Conservation (phyloP, 2,797 vertebrate species). For the Lithobates pipiens region DNA sequence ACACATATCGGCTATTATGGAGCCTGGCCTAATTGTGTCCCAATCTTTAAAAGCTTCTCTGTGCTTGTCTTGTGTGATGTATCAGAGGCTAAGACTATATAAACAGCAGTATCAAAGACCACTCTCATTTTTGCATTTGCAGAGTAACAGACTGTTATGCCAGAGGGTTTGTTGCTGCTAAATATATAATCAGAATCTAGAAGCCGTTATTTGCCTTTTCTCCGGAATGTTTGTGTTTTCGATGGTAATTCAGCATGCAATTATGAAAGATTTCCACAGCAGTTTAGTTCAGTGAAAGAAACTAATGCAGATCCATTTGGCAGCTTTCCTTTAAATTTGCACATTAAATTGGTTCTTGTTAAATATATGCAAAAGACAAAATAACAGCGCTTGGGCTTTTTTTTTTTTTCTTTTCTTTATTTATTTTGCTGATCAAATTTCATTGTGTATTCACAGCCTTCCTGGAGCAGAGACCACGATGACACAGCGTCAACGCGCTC, state of each 20-base stretch:
- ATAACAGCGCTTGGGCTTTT: constrained; percentile 3
- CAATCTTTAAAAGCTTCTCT: constrained; percentile 71
- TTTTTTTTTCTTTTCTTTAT: constrained; percentile 8
- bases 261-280: constrained; percentile 66
- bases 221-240: constrained; percentile 71
- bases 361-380: constrained; percentile 56
- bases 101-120: constrained; percentile 55
- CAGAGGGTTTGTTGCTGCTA: constrained; percentile 67
- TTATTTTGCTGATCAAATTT: constrained; percentile 55
- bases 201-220: constrained; percentile 62
- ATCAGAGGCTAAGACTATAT: constrained; percentile 63
- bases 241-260: constrained; percentile 68
- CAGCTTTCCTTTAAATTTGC: constrained; percentile 62
- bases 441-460: constrained; percentile 80
- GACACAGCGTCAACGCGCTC: constrained; percentile 97
- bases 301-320: constrained; percentile 58
- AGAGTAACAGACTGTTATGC: constrained; percentile 63
- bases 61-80: constrained; percentile 68
- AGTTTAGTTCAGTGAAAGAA: constrained; percentile 62
- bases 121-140: constrained; percentile 63
- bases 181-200: constrained; percentile 67
- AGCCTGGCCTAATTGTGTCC: constrained; percentile 74
- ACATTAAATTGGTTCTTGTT: constrained; percentile 61
- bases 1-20: constrained; percentile 78
- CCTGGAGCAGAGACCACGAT: constrained; percentile 99